phyloP scores from a whole-genome alignment of 2,888 invertebrate genomes.

The Glyphotaelius pellucidus region DNA sequence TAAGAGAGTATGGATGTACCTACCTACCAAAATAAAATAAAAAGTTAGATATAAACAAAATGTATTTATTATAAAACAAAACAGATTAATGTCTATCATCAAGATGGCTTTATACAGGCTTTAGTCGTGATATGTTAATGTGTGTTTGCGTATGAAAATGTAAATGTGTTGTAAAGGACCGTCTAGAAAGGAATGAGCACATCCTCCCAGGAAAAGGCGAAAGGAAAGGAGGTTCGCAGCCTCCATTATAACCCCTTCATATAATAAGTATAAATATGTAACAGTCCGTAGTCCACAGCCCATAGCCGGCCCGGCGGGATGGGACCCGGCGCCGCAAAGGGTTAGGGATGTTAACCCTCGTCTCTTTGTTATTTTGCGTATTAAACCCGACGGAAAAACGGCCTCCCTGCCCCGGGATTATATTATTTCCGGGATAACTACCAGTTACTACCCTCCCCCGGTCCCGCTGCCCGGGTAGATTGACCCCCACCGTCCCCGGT shows the following conservation, averaged over 20 bases:
- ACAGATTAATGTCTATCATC: neutral
- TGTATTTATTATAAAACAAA: neutral
- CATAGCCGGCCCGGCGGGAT: slow-evolving; percentile 2
- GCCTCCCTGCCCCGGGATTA: slow-evolving; percentile 44
- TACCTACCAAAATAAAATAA: too few relatives aligned
- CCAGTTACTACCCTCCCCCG: slow-evolving; percentile 9
- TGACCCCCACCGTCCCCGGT: slow-evolving; percentile 51
- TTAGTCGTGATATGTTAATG: neutral
- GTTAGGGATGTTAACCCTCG: slow-evolving; percentile 63
- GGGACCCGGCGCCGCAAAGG: slow-evolving; percentile 50
- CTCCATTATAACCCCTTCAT: slow-evolving; percentile 64
- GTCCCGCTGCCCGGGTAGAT: slow-evolving; percentile 40
- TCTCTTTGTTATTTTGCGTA: slow-evolving; percentile 63
- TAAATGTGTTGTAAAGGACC: slow-evolving; percentile 1
- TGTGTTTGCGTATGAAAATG: neutral
- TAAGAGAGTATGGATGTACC: too few relatives aligned
- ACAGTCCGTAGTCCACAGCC: slow-evolving; percentile 36
- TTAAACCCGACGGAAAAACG: slow-evolving; percentile 57
- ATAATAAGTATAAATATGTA: slow-evolving; percentile 66
- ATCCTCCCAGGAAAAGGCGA: slow-evolving; percentile 63
- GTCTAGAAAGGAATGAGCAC: slow-evolving; percentile 62
- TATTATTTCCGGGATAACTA: slow-evolving; percentile 45
- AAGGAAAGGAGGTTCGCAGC: slow-evolving; percentile 55
- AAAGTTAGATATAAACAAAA: too few relatives aligned
- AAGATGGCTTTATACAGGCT: neutral